A percentile compares a stretch with the other conserved stretches of the same genome.
Evolutionary conservation across 2,888 invertebrate genomes (phyloP).

Genomic region (Malthinus flaveolus): DNA sequence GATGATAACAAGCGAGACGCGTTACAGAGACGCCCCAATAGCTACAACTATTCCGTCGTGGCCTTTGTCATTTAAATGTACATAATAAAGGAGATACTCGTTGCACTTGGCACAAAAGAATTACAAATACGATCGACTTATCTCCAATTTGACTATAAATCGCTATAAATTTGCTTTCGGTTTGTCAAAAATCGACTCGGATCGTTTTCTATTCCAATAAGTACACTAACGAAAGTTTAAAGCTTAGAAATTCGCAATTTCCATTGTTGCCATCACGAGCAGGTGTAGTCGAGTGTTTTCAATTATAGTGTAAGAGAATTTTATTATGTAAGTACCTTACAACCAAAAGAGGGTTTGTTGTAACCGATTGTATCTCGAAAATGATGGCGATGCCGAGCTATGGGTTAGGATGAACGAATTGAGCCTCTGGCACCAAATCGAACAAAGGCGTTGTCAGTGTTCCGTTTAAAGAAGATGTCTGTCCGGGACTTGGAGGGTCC

Average conservation of each 20-base stretch:
- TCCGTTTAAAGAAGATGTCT: constrained; percentile 44
- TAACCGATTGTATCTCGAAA: constrained; percentile 23
- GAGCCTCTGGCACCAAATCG: constrained; percentile 43
- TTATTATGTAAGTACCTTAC: background rate
- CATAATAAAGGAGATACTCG: constrained; percentile 14
- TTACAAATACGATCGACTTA: constrained; percentile 18
- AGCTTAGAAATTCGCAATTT: too few relatives aligned
- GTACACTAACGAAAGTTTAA: too few relatives aligned
- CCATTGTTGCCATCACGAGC: background rate
- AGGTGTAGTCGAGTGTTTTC: constrained; percentile 1
- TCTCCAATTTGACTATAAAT: constrained; percentile 3
- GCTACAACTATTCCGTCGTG: constrained; percentile 20
- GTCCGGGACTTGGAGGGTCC: constrained; percentile 45
- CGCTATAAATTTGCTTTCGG: background rate
- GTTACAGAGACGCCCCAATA: constrained; percentile 32
- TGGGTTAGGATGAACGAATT: constrained; percentile 19
- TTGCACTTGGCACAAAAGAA: constrained; percentile 21
- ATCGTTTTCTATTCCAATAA: too few relatives aligned
- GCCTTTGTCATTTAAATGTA: constrained; percentile 29
- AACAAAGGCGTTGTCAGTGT: constrained; percentile 41
- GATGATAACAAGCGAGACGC: constrained; percentile 40
- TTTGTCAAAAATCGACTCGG: too few relatives aligned
- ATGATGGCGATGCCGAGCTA: constrained; percentile 16
- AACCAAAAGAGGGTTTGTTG: constrained; percentile 5
- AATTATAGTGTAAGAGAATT: background rate